Conservation (phyloP, 2,888 invertebrate species). For the Chromoteleia sp. region DNA sequence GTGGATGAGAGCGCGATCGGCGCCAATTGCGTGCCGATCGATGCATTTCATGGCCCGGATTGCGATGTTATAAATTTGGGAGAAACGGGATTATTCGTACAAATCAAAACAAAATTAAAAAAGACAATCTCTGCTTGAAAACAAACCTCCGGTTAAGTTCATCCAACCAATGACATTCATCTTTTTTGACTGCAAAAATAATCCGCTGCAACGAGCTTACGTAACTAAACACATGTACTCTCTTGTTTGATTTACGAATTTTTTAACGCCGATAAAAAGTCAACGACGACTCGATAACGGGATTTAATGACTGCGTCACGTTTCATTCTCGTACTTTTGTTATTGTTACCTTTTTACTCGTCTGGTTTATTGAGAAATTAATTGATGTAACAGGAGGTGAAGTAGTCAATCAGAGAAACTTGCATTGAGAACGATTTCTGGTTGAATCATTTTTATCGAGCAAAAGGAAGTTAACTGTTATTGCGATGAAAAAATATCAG, state of each 20-base stretch:
- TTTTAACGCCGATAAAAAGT: conserved; percentile 21
- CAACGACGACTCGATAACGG: conserved; percentile 33
- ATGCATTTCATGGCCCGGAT: conserved; percentile 44
- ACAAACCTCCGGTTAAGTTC: conserved; percentile 27
- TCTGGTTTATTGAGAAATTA: conserved; percentile 1
- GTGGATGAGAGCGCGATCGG: conserved; percentile 16
- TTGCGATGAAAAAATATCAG: too few species aligned
- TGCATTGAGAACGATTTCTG: background rate
- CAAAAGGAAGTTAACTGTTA: too few species aligned
- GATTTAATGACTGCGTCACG: conserved; percentile 9
- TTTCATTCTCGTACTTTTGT: background rate
- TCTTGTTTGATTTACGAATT: conserved; percentile 46
- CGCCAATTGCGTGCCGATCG: conserved; percentile 11
- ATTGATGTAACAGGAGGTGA: background rate
- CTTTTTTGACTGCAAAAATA: conserved; percentile 18
- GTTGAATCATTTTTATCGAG: too few species aligned
- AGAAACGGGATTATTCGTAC: too few species aligned
- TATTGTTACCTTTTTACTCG: conserved; percentile 15
- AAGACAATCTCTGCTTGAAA: conserved; percentile 34
- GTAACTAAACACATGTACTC: conserved; percentile 40
- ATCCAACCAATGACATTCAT: conserved; percentile 53
- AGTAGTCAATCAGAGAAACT: conserved; percentile 15
- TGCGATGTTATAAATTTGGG: conserved; percentile 32
- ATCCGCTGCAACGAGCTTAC: conserved; percentile 18
- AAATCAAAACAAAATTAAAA: too few species aligned